Evolutionary conservation across 2,113 vertebrate species (phyloP).

Genomic region (Crypturellus undulatus): DNA sequence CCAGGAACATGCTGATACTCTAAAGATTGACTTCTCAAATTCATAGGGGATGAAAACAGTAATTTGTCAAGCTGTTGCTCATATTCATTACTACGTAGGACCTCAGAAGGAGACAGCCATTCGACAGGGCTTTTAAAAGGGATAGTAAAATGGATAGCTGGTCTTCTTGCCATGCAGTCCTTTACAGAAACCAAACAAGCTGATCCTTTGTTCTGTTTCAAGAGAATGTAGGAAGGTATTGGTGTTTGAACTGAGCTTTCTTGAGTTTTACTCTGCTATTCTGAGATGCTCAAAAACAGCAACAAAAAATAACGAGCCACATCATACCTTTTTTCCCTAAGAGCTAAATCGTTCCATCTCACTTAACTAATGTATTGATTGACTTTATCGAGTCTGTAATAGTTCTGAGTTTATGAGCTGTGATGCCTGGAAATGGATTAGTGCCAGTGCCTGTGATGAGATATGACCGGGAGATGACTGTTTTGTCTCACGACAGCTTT

Average conservation of each 20-base stretch:
- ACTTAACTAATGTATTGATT: constrained; percentile 64
- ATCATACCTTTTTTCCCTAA: background rate
- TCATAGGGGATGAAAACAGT: background rate
- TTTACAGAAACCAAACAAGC: background rate
- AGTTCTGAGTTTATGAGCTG: constrained; percentile 64
- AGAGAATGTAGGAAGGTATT: background rate
- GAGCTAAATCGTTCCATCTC: constrained; percentile 63
- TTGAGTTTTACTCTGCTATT: background rate
- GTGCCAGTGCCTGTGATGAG: constrained; percentile 14
- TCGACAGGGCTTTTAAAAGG: background rate
- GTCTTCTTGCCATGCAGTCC: background rate
- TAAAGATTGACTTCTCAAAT: background rate
- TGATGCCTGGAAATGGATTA: constrained; percentile 60
- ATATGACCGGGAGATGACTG: background rate
- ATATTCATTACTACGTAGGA: background rate
- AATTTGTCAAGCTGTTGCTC: background rate
- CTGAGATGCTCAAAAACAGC: background rate
- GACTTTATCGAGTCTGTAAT: constrained; percentile 47
- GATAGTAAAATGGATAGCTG: background rate
- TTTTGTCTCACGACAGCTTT: background rate
- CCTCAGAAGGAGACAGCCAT: background rate
- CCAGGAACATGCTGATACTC: background rate
- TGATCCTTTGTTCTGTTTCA: background rate
- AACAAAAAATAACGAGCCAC: background rate
- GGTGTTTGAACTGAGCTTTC: background rate